Evolutionary conservation across 2,888 invertebrate species (phyloP).

Genomic region (Trisateles emortualis): DNA sequence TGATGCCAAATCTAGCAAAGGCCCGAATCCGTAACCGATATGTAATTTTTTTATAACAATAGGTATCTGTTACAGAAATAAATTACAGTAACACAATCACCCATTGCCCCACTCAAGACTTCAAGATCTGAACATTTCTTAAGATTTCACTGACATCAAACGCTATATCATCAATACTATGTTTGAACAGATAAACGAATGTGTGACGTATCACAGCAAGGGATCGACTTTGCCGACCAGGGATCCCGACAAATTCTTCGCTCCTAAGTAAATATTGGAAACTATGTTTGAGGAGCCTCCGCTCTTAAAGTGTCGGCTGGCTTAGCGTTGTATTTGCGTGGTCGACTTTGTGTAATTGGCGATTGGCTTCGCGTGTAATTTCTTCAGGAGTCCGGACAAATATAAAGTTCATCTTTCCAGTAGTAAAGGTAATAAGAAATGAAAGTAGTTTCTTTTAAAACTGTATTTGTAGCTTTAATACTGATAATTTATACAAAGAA

Average conservation of each 20-base stretch:
- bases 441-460: not conserved
- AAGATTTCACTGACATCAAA: constrained; percentile 27
- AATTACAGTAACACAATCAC: not conserved
- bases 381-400: constrained; percentile 9
- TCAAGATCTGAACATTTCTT: constrained; percentile 17
- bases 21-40: too few relatives aligned
- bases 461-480: not conserved
- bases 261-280: constrained; percentile 63
- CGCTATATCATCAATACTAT: constrained; percentile 41
- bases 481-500: too few relatives aligned
- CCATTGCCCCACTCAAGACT: constrained; percentile 7
- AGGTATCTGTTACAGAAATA: not conserved
- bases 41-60: too few relatives aligned
- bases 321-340: constrained; percentile 42
- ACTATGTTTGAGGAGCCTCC: constrained; percentile 55
- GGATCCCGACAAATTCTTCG: constrained; percentile 48
- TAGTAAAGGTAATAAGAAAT: constrained; percentile 3
- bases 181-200: constrained; percentile 66
- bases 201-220: constrained; percentile 63
- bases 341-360: constrained; percentile 45
- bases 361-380: constrained; percentile 36
- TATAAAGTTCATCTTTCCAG: constrained; percentile 1
- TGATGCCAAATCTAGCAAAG: too few relatives aligned
- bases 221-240: constrained; percentile 52
- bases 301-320: constrained; percentile 34